Percentiles rank a stretch among this genome's conserved stretches.
Conservation (phyloP, 2,113 vertebrate genomes). For the Pampusana beccarii region DNA sequence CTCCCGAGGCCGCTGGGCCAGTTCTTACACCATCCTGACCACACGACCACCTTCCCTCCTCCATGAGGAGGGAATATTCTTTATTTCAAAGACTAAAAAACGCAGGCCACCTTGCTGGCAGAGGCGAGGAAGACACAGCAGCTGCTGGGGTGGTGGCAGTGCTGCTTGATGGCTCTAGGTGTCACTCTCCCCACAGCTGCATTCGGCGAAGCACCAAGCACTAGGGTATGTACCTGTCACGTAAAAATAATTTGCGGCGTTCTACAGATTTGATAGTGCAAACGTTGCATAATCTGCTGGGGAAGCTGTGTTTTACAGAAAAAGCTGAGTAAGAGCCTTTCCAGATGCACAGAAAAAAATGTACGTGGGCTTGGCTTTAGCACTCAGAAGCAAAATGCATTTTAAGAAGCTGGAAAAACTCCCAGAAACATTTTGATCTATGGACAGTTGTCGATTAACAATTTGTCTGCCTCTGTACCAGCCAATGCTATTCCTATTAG, state of each 20-base stretch:
- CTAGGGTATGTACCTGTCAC: accelerated
- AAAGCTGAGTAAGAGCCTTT: neutral
- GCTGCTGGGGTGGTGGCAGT: neutral
- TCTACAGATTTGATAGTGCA: neutral
- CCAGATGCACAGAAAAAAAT: neutral
- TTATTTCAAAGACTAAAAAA: neutral
- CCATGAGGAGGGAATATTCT: neutral
- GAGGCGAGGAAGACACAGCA: too few relatives aligned
- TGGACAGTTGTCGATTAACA: neutral
- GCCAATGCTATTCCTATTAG: neutral
- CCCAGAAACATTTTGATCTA: constrained; percentile 18
- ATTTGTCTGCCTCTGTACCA: neutral
- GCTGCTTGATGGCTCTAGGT: constrained; percentile 8
- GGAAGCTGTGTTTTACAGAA: neutral
- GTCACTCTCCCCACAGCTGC: constrained; percentile 7
- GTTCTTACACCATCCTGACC: accelerated
- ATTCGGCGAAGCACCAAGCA: accelerated
- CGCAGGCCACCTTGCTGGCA: neutral
- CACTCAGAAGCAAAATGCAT: neutral
- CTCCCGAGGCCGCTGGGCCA: accelerated
- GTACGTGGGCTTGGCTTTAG: neutral
- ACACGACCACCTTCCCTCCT: accelerated
- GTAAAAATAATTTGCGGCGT: neutral
- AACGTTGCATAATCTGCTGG: neutral
- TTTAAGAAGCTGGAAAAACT: constrained; percentile 5